Conservation (phyloP, 2,888 invertebrate genomes). For the Acronicta aceris region DNA sequence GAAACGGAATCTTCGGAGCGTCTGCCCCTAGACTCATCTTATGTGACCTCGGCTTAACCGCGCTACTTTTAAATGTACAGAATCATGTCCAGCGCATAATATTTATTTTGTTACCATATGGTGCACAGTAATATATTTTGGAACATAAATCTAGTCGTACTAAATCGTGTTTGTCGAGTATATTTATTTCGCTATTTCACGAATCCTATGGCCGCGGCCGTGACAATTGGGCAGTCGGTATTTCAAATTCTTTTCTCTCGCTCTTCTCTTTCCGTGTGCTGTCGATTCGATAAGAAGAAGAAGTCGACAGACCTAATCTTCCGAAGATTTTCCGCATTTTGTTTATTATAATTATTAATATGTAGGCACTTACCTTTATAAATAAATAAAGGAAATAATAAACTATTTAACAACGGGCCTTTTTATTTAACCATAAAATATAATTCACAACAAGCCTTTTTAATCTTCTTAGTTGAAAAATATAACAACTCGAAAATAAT, state of each 20-base stretch:
- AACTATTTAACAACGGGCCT: neutral
- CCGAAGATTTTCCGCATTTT: too few relatives aligned
- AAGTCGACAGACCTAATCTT: too few relatives aligned
- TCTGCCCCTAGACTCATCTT: constrained; percentile 31
- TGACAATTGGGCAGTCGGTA: too few relatives aligned
- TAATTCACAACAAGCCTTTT: constrained; percentile 9
- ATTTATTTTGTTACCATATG: constrained; percentile 27
- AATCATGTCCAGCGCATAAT: constrained; percentile 32
- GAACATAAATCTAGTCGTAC: constrained; percentile 6
- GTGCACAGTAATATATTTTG: constrained; percentile 23
- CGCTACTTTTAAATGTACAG: constrained; percentile 40
- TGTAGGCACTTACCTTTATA: too few relatives aligned
- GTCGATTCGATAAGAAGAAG: too few relatives aligned
- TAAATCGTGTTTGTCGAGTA: constrained; percentile 4
- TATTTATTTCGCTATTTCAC: neutral
- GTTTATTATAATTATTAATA: too few relatives aligned
- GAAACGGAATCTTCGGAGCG: constrained; percentile 42
- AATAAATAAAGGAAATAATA: neutral
- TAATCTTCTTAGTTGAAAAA: constrained; percentile 24
- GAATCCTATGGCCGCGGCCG: too few relatives aligned
- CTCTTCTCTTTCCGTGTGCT: too few relatives aligned
- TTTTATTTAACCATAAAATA: neutral
- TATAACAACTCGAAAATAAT: constrained; percentile 26
- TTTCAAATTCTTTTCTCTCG: too few relatives aligned
- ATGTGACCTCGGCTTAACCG: constrained; percentile 37